phyloP scores from a whole-genome alignment of 2,113 vertebrate genomes.

The Ranitomeya imitator region DNA sequence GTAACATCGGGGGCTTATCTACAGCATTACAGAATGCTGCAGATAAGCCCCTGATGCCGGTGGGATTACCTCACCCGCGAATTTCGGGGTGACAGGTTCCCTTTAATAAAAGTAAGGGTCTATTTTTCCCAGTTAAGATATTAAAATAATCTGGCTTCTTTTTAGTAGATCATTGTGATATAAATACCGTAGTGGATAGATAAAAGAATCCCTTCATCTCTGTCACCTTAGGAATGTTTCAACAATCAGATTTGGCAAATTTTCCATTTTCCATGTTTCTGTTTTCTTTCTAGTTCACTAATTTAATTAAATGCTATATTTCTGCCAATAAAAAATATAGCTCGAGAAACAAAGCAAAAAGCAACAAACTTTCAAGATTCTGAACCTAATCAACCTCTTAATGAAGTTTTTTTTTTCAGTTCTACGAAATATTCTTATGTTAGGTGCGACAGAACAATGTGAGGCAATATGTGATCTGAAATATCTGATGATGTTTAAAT shows the following conservation, averaged over 20 bases:
- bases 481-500: not conserved
- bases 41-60: too few species aligned
- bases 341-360: not conserved
- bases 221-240: slow-evolving; percentile 41
- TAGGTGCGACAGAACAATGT: not conserved
- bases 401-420: not conserved
- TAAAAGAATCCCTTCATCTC: slow-evolving; percentile 44
- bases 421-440: not conserved
- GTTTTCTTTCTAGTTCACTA: slow-evolving; percentile 38
- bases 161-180: slow-evolving; percentile 26
- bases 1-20: too few species aligned
- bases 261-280: slow-evolving; percentile 16
- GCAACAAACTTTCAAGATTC: not conserved
- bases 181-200: slow-evolving; percentile 35
- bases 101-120: not conserved
- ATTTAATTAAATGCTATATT: slow-evolving; percentile 24
- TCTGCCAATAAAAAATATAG: slow-evolving; percentile 20
- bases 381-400: not conserved
- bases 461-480: not conserved
- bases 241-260: slow-evolving; percentile 21
- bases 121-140: not conserved
- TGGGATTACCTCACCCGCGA: too few species aligned
- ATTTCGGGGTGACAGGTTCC: too few species aligned
- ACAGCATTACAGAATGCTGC: too few species aligned
- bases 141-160: slow-evolving; percentile 27